Evolutionary conservation across 2,888 invertebrate genomes (phyloP).

Genomic region (Ametastegia equiseti): DNA sequence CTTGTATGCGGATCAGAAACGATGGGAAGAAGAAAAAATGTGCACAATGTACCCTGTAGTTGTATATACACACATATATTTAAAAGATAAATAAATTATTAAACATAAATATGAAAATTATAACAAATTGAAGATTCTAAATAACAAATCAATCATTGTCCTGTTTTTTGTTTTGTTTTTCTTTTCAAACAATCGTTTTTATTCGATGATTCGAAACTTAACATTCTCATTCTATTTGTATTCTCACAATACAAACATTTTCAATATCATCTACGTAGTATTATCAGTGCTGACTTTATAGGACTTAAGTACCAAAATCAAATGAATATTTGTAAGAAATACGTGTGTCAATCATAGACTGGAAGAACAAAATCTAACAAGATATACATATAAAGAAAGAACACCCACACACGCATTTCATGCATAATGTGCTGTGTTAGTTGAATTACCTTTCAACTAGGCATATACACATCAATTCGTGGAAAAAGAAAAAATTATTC

Average conservation of each 20-base stretch:
- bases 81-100: slow-evolving; percentile 39
- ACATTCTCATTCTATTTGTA: not conserved
- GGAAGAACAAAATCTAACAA: not conserved
- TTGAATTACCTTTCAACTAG: not conserved
- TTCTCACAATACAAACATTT: not conserved
- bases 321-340: not conserved
- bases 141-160: too few species aligned
- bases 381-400: not conserved
- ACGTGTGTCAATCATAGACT: not conserved
- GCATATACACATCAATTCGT: too few species aligned
- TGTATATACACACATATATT: slow-evolving; percentile 29
- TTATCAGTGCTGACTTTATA: not conserved
- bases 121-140: too few species aligned
- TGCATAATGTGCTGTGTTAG: not conserved
- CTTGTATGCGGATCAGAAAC: not conserved
- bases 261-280: not conserved
- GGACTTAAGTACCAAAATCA: not conserved
- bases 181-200: not conserved
- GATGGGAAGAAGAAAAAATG: not conserved
- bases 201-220: not conserved
- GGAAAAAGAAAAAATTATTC: too few species aligned
- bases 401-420: not conserved
- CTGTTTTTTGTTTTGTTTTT: too few species aligned
- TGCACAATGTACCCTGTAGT: slow-evolving; percentile 47
- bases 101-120: not conserved